phyloP scores from a whole-genome alignment of 2,113 vertebrate genomes.

The Scomber japonicus region DNA sequence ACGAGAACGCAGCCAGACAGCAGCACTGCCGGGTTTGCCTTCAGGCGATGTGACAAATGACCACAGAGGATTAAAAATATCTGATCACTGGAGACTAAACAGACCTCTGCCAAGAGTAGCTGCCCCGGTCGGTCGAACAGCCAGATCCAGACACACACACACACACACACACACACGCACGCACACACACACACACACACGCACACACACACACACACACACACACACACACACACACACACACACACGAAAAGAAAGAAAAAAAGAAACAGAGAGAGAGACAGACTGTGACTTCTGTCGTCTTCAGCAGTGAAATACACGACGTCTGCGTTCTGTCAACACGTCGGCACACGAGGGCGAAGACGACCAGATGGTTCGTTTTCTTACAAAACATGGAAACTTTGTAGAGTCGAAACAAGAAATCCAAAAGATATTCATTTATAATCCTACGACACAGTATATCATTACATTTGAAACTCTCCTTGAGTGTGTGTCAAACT shows the following conservation, averaged over 20 bases:
- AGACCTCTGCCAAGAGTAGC: constrained; percentile 9
- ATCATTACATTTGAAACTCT: no score
- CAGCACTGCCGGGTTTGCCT: constrained; percentile 1
- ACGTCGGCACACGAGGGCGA: background rate
- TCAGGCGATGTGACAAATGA: constrained; percentile 30
- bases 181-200: no score
- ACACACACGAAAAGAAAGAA: no score
- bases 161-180: no score
- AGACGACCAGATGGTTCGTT: background rate
- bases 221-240: no score
- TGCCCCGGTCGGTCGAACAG: constrained; percentile 3
- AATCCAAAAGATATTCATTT: background rate
- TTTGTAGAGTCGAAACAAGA: background rate
- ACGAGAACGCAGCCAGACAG: background rate
- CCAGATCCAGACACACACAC: background rate
- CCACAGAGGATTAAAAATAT: constrained; percentile 44
- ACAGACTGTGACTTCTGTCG: constrained; percentile 2
- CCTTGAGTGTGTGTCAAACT: no score
- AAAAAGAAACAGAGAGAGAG: background rate
- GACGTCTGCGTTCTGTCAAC: constrained; percentile 5
- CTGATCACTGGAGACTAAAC: constrained; percentile 41
- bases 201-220: no score
- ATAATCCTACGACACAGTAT: background rate
- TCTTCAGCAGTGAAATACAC: background rate
- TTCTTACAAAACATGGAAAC: background rate